Evolutionary conservation across 2,797 vertebrate genomes (phyloP), one percentile per base, ranked within the genome.

Genomic region (Ctenopoma kingsleyae): DNA sequence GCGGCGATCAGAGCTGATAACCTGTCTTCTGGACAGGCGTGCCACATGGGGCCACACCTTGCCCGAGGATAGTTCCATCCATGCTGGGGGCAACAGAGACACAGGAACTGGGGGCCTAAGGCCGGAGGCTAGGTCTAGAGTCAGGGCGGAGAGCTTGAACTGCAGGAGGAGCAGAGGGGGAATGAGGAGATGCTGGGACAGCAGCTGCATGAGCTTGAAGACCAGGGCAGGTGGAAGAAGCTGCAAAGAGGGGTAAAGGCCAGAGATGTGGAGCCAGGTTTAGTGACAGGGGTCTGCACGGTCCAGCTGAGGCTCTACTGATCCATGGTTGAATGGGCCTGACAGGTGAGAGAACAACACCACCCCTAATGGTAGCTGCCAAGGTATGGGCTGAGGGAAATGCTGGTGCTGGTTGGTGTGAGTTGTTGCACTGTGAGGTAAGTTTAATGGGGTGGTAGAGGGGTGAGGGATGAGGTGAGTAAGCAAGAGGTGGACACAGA

Each of bases 61-160:
- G 94, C 94, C 94, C 73, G 89, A 94, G 94, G 94, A 94, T 93
- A 92, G 91, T 90, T 93, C 85, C 87, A 90, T 91, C 85, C 91
- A 87, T 88, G 91, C 94, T 92, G 81, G 81, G 86, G 92, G 93
- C 89, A 88, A 91, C 81, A 76, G 74, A 90, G 85, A 71, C 82
- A 74, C 68, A 67, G 78, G 87, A 82, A 86, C 86, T 65, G 58
- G 53, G 81, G 87, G 89, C 73, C 71, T 80, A 67, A 79, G 82
- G 89, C 88, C 71, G 74, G 81, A 61, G 87, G 91, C 88, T 84
- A 91, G 88, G 86, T 88, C 85, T 85, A 63, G 72, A 79, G 81
- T 69, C n/a, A 51, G 62, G 71, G 71, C 69, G 62, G 51, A 59
- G 77, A 78, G 77, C 61, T 75, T 69, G 80, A 85, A 83, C 75